phyloP scores from a whole-genome alignment of 2,888 invertebrate genomes.

The Coecobrya sp. region DNA sequence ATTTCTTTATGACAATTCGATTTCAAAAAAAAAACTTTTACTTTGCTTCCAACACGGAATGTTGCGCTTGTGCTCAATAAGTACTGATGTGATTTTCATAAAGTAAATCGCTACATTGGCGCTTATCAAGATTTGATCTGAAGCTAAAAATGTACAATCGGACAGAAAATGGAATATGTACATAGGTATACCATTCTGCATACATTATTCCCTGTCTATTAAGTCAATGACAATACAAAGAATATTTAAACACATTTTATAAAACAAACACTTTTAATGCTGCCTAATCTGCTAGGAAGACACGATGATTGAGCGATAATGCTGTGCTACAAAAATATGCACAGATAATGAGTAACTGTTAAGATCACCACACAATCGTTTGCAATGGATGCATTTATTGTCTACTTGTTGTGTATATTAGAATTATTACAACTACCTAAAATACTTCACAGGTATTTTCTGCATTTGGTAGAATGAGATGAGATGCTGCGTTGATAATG shows the following conservation, averaged over 20 bases:
- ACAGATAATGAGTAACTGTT: not conserved
- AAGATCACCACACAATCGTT: not conserved
- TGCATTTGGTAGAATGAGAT: not conserved
- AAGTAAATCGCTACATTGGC: slow-evolving; percentile 1
- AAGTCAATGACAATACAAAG: slow-evolving; percentile 14
- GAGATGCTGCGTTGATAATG: slow-evolving; percentile 1
- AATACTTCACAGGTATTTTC: not conserved
- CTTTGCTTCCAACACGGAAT: not conserved
- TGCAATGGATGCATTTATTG: not conserved
- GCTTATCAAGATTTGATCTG: not conserved
- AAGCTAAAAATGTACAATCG: not conserved
- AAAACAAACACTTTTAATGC: not conserved
- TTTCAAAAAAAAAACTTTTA: slow-evolving; percentile 48
- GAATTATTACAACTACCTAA: not conserved
- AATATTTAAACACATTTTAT: not conserved
- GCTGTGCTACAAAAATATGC: not conserved
- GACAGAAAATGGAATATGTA: not conserved
- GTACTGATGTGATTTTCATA: slow-evolving; percentile 31
- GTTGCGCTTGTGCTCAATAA: not conserved
- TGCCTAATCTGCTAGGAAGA: not conserved
- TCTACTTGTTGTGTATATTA: not conserved
- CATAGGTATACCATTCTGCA: no score
- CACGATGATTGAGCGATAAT: slow-evolving; percentile 36
- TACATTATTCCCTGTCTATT: not conserved
- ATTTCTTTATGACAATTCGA: not conserved